Evolutionary conservation across 2,797 vertebrate species (phyloP), one percentile per base, ranked within the genome.

Genomic region (Peromyscus melanophrys): DNA sequence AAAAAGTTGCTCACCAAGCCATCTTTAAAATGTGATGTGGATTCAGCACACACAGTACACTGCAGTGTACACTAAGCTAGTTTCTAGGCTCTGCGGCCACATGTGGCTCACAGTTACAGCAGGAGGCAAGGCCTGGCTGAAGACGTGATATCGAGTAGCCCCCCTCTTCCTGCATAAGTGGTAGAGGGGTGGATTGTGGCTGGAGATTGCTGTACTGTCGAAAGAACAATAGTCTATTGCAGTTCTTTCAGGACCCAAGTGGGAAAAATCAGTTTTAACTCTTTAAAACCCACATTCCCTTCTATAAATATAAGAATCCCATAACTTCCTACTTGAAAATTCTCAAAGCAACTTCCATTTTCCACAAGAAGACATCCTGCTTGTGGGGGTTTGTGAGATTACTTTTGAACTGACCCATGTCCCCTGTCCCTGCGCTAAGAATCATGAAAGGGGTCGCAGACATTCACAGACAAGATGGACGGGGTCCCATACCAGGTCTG

Each of bases 401-500:
- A n/a, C 52, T 21, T 80, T 93, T 25, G 46, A 80, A 71, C 37
- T 29, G 29, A 11, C 23, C 17, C n/a, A 2, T 19, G n/a, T 9
- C 29, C 1, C 19, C 43, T 49, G 6, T 27, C 25, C 61, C 19
- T 37, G 25, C 21, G 31, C 10, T 25, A 57, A 81, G 61, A 43
- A 71, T 34, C 65, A 29, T 27, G 65, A 40, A 37, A 91, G 49
- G n/a, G n/a, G 14, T 10, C 21, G 12, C 5, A 76, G 73, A 63
- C 23, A 88, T 84, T 27, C 49, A 55, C 49, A 67, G 83, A 77
- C 29, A 37, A 86, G 92, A 31, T 89, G 52, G 37, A 87, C 1
- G 84, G 25, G 16, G 5, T 84, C 19, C 84, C 9, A 21, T 98
- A 99, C 99, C 99, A 99, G 99, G 86, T 99, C 98, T 27, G 99